Evolutionary conservation across 2,113 vertebrate genomes (phyloP), one percentile per base, ranked within the genome.

Genomic region (Lampris incognitus): DNA sequence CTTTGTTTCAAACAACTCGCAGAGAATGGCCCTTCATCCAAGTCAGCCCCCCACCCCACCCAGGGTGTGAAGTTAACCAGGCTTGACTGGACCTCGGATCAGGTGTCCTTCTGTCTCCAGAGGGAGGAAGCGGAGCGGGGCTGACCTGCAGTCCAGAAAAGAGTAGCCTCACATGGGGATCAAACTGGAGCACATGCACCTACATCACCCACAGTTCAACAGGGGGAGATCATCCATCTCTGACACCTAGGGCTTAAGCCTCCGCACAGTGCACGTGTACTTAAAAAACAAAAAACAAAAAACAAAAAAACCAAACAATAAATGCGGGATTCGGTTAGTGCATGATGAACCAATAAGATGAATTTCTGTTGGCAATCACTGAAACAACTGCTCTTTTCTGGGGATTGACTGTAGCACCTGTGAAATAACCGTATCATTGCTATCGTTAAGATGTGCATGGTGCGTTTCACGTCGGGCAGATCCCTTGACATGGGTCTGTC

Each of bases 131-230:
- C 81, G 42, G 76, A 46, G 42, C 64, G 9, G 73, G 88, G 74
- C 76, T 81, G 87, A 89, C 84, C 88, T 88, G 76, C 71, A 62
- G 72, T 70, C 89, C 61, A 71, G 86, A 91, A 84, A 78, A 79
- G 67, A 87, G 82, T 71, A 65, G 40, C 61, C 76, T 74, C 63
- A 90, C 91, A 88, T 51, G 60, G 73, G 72, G 81, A 87, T 89
- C 85, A 89, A 87, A 90, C 86, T 66, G 81, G 57, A 82, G 69
- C 83, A 78, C 72, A 59, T 78, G 81, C 72, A 68, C 73, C 73
- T 63, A 73, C 79, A 80, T 83, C 63, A 79, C 46, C 72, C 75
- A 8, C 7, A 38, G 24, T 78, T 83, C 74, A 59, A 40, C 48
- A 38, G 79, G 66, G 58, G 67, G 74, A 50, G 64, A 71, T 40